Evolutionary conservation across 2,113 vertebrate genomes (phyloP).

Genomic region (Vulpes vulpes): DNA sequence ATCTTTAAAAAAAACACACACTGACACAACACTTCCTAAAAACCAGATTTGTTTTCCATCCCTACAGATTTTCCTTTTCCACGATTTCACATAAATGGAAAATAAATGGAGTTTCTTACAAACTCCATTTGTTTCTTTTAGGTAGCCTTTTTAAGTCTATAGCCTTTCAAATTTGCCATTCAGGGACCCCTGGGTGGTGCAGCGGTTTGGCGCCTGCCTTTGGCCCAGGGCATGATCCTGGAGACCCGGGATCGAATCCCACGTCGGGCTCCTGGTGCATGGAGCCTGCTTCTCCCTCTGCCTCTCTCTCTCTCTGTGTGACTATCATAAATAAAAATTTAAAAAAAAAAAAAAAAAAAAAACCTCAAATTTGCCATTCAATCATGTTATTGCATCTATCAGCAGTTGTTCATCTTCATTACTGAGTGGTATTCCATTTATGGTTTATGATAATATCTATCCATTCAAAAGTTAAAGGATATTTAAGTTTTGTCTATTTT

Average conservation of each 20-base stretch:
- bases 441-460: not conserved
- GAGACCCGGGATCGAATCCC: too few relatives aligned
- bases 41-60: not conserved
- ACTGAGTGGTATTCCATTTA: not conserved
- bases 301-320: too few relatives aligned
- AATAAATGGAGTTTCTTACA: not conserved
- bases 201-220: too few relatives aligned
- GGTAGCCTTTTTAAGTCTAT: too few relatives aligned
- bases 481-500: not conserved
- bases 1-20: too few relatives aligned
- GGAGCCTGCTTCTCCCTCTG: too few relatives aligned
- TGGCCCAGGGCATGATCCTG: too few relatives aligned
- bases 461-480: not conserved
- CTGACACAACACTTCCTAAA: not conserved
- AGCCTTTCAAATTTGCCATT: not conserved
- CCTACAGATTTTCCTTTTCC: not conserved
- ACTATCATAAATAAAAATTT: too few relatives aligned
- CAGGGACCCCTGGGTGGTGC: too few relatives aligned
- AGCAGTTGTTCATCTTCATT: not conserved
- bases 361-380: not conserved
- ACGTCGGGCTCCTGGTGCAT: too few relatives aligned
- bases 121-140: too few relatives aligned
- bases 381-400: not conserved
- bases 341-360: too few relatives aligned
- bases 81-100: not conserved